Base-by-base conservation (phyloP, 2,113 vertebrate species). In the Leptosomus discolor region DNA sequence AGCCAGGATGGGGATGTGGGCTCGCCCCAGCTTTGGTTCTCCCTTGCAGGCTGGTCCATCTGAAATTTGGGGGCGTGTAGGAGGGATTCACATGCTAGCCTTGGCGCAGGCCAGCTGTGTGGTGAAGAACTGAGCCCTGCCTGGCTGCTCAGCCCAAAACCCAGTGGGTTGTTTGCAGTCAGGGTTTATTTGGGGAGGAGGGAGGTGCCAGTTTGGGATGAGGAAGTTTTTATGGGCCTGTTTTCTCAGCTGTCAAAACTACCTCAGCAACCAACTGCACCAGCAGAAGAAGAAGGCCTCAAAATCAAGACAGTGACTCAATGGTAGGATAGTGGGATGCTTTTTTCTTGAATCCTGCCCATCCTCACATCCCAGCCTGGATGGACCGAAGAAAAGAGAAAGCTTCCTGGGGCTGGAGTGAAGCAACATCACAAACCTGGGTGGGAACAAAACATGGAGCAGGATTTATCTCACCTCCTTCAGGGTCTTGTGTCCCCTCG, bases 1-100 rank as follows among this genome's bases (percentile, higher is more conserved):
- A 27, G 26, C 16, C 0, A 0, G 41, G 26, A 24, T 12, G 15
- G 39, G 36, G 45, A 24, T 0, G 0, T 0, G 0, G 51, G 10
- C 22, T 67, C 1, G 0, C 9, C 6, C 6, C 46, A 21, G 69
- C 51, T 37, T 64, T 0, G 0, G 7, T 22, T 78, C n/a, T 58
- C 7, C 46, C 16, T 12, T 1, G 0, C 67, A 39, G 58, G 8
- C 19, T 51, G 36, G 11, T 56, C 17, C 15, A 0, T 14, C 23
- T 46, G 71, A 46, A 58, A 17, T 14, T 6, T 5, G 6, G 19
- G 37, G 2, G 15, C 2, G 8, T 11, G 18, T 9, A 13, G 60
- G 34, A 53, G 18, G 74, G 51, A 32, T 17, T 64, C 6, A 5
- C 1, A 0, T 3, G 4, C n/a, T 24, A 67, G 46, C 14, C 36